Evolutionary conservation across 2,113 vertebrate species (phyloP).

Genomic region (Poicephalus gulielmi): DNA sequence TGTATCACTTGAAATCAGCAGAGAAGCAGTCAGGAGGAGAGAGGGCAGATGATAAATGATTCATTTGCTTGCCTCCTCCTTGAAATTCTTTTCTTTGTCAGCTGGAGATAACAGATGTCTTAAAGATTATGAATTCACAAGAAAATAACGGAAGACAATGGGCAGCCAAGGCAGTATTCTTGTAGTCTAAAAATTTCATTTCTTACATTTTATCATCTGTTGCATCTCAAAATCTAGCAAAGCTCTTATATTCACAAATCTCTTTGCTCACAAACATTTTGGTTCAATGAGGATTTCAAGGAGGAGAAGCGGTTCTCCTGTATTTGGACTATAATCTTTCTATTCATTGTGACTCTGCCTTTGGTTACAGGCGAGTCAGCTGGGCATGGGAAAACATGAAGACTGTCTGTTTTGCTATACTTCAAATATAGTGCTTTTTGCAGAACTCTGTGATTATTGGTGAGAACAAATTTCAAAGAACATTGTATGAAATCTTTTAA

Average conservation of each 20-base stretch:
- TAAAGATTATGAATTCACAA: slow-evolving; percentile 12
- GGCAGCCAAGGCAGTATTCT: not conserved
- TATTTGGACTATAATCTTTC: not conserved
- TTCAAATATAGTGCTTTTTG: not conserved
- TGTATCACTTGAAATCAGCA: not conserved
- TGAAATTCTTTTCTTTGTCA: slow-evolving; percentile 17
- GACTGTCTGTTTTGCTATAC: not conserved
- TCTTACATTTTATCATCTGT: not conserved
- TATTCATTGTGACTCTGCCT: not conserved
- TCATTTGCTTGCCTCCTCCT: slow-evolving; percentile 32
- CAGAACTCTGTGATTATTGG: not conserved
- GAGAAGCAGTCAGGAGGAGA: not conserved
- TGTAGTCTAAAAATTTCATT: slow-evolving; percentile 18
- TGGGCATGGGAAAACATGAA: not conserved
- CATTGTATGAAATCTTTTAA: not conserved
- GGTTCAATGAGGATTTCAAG: not conserved
- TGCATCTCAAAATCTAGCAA: not conserved
- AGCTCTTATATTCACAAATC: not conserved
- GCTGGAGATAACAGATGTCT: slow-evolving; percentile 21
- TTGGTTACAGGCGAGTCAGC: not conserved
- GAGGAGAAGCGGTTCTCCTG: not conserved
- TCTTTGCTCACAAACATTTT: not conserved
- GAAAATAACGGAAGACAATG: not conserved
- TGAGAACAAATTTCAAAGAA: not conserved
- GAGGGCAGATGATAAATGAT: slow-evolving; percentile 46